Evolutionary conservation across 2,888 invertebrate genomes (phyloP), one percentile per base, ranked within the genome.

Genomic region (Gymnosoma rotundatum): DNA sequence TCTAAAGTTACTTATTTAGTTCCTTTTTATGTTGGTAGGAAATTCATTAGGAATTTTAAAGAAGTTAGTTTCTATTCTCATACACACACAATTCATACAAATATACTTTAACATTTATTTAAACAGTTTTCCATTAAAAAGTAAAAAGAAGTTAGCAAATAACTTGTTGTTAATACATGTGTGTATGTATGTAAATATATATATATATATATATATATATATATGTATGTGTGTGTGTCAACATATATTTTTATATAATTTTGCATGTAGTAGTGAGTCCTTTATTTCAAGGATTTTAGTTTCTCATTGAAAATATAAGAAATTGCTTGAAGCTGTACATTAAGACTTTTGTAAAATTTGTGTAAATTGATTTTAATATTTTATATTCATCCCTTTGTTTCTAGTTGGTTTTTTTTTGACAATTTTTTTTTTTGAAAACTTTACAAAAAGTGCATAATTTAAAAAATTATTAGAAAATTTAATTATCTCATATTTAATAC

Each of bases 21-120:
- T 66, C 61, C 67, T 63, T 58, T 81, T 56, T 58, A 25, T 74
- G 61, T 74, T 82, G 60, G 58, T 79, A 76, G 80, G 79, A 81
- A 86, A 87, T 87, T 86, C 83, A 86, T 87, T 87, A 79, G 87
- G 75, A 87, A 87, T 86, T 87, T 86, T 75, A 84, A 83, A 87
- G 87, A 87, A 87, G 84, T 86, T 84, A 76, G 69, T 78, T 84
- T 54, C 48, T 72, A 20, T 21, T 50, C 10, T 16, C 48, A 36
- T 14, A 69, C 38, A 61, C 14, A 61, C 61, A 54, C 14, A 54
- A 2, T 12, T 12, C 42, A 42, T 42, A 12, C 42, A 42, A 42
- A 42, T 12, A 16, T 21, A 9, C 20, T 4, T 48, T 14, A n/a
- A 25, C n/a, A 14, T 36, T 10, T 21, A 54, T 42, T 20, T 56